Conservation (phyloP, 2,113 vertebrate genomes). For the Ictalurus punctatus region DNA sequence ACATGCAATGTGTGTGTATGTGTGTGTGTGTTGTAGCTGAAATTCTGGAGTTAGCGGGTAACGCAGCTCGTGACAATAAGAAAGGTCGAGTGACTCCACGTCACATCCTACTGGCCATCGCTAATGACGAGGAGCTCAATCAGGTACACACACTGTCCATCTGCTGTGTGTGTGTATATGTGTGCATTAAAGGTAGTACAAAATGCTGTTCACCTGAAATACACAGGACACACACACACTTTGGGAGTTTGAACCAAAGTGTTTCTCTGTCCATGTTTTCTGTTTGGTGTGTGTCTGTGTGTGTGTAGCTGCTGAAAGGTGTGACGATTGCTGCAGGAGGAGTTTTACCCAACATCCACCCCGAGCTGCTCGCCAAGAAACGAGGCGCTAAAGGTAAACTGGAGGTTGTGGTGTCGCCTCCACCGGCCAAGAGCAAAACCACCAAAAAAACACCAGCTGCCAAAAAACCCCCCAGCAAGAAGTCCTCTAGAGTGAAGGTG, state of each 20-base stretch:
- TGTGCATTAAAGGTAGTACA: conserved; percentile 51
- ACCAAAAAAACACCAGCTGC: conserved; percentile 81
- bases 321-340: conserved; percentile 97
- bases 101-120: conserved; percentile 95
- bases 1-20: background rate
- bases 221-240: background rate
- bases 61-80: conserved; percentile 97
- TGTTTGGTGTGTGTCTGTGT: conserved; percentile 33
- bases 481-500: conserved; percentile 88
- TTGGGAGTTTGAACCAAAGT: background rate
- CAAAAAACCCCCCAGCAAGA: conserved; percentile 84
- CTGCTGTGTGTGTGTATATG: conserved; percentile 6
- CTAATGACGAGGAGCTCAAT: conserved; percentile 97
- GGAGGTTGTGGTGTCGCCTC: conserved; percentile 89
- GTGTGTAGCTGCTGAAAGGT: conserved; percentile 86
- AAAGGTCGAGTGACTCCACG: conserved; percentile 95
- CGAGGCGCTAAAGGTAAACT: conserved; percentile 91
- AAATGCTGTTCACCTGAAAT: background rate
- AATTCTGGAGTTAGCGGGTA: conserved; percentile 96
- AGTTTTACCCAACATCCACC: conserved; percentile 96
- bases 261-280: background rate
- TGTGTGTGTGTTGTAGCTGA: conserved; percentile 76
- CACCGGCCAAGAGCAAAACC: conserved; percentile 88
- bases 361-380: conserved; percentile 95
- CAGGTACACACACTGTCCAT: conserved; percentile 75